Evolutionary conservation across 92 coral and sea anemone genomes (phyloP), one percentile per base, ranked within the genome.

Genomic region (Desmophyllum pertusum): DNA sequence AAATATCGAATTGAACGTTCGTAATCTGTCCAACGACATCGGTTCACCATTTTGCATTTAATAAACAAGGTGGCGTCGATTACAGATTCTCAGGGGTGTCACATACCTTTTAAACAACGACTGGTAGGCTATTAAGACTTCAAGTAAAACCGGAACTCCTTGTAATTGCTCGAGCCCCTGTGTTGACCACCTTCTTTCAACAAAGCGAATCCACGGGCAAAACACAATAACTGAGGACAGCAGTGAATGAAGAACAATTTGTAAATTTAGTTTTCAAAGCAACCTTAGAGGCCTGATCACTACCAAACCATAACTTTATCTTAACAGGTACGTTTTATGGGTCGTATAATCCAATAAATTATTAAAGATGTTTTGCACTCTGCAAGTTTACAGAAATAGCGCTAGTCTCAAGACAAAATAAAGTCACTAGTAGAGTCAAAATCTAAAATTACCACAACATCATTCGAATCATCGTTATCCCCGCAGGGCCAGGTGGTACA

Each of bases 291-390:
- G n/a, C 48, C 2, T 38, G 15, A 43, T 50, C 5, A 66, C 50
- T 45, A 70, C 17, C 40, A 63, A 59, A 57, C 71, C 43, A 8
- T 55, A 71, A 38, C 70, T 70, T 81, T 7, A 72, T 62, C 41
- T 19, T 40, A 71, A 57, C 86, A 82, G 86, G 86, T 82, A 73
- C 7, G 70, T 55, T 82, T 73, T 82, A 57, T 27, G 70, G 70
- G 85, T 82, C 71, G 79, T 38, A 69, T 40, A 40, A 42, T 38
- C 57, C 53, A 8, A 27, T 82, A 2, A 82, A 84, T 75, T 64
- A 77, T 84, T 75, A 42, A 84, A 37, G 21, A 51, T n/a, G 74
- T 39, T 63, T 84, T 38, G 18, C 13, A 21, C 30, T 40, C n/a
- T 25, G 68, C 43, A n/a, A n/a, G n/a, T 43, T n/a, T 61, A 75